Conservation (phyloP, 2,797 vertebrate genomes). For the Ptychobarbus kaznakovi region DNA sequence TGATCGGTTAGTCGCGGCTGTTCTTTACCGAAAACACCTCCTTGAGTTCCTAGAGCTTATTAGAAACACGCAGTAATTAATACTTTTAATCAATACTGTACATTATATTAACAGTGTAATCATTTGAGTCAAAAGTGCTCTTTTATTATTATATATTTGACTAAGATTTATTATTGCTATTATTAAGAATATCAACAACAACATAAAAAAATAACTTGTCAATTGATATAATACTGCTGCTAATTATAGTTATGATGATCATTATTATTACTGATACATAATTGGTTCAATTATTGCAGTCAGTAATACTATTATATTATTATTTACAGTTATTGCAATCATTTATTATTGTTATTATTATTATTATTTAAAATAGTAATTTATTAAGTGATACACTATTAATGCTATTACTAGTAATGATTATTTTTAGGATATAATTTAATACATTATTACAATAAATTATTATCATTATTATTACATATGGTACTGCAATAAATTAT, state of each 20-base stretch:
- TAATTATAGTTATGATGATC: neutral
- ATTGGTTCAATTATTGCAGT: neutral
- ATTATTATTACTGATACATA: neutral
- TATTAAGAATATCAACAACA: neutral
- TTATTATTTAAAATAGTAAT: neutral
- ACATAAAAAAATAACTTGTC: neutral
- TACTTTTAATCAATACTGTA: neutral
- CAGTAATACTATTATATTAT: neutral
- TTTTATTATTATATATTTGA: neutral
- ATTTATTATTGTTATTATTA: neutral
- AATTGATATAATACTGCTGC: neutral
- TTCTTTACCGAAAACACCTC: conserved; percentile 39
- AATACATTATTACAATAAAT: neutral
- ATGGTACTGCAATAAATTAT: neutral
- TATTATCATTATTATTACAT: neutral
- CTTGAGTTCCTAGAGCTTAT: neutral
- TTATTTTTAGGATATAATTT: neutral
- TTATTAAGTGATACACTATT: neutral
- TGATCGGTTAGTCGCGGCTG: conserved; percentile 38
- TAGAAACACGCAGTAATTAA: neutral
- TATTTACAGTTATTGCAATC: neutral
- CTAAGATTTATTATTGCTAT: neutral
- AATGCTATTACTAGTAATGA: neutral
- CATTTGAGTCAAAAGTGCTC: neutral
- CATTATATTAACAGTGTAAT: neutral